phyloP scores from a whole-genome alignment of 2,113 vertebrate species.

The Pterocles orientalis region DNA sequence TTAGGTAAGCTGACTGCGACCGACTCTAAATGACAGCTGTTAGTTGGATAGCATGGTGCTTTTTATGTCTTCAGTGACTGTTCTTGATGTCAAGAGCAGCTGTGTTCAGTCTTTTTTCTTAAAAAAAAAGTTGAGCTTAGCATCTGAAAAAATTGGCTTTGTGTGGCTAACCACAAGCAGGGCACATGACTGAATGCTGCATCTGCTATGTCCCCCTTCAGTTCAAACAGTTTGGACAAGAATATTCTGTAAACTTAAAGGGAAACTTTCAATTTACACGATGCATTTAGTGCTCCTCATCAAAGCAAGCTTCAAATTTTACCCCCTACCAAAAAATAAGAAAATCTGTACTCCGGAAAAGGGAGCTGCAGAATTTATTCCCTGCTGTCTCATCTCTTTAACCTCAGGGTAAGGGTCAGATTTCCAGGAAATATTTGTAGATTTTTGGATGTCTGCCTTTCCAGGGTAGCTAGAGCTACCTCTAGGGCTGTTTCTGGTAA shows the following conservation, averaged over 20 bases:
- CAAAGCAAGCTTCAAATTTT: neutral
- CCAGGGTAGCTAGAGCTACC: neutral
- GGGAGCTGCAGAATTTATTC: neutral
- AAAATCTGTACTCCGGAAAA: neutral
- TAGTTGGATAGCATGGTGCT: neutral
- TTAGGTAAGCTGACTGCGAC: neutral
- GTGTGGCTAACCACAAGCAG: slow-evolving; percentile 28
- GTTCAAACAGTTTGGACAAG: neutral
- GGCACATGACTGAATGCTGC: slow-evolving; percentile 36
- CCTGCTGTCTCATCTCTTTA: neutral
- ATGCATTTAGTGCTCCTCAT: neutral
- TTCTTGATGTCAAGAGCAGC: slow-evolving; percentile 22
- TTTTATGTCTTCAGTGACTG: neutral
- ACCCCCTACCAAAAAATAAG: neutral
- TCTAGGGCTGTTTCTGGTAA: neutral
- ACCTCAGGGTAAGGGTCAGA: neutral
- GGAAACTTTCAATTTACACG: neutral
- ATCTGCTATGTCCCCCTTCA: neutral
- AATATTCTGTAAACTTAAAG: slow-evolving; percentile 12
- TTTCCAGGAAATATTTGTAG: slow-evolving; percentile 12
- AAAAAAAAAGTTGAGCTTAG: neutral
- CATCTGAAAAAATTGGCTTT: slow-evolving; percentile 40
- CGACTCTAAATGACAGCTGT: neutral
- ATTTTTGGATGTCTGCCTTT: neutral
- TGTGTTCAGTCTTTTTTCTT: neutral